Evolutionary conservation across 2,113 vertebrate species (phyloP).

Genomic region (Lethenteron reissneri): DNA sequence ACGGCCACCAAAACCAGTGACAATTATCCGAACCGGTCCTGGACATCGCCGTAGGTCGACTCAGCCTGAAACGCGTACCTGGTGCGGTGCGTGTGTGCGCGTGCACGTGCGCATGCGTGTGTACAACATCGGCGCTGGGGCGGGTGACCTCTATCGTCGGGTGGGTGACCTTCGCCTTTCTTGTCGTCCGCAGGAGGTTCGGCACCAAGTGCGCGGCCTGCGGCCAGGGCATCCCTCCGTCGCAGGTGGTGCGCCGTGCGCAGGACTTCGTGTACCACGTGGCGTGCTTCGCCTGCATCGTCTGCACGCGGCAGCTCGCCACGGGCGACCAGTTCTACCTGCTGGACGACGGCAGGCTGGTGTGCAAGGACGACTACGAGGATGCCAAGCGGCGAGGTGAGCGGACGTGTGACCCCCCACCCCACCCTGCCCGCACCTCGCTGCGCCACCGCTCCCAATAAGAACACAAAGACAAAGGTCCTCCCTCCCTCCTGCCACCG

Average conservation of each 20-base stretch:
- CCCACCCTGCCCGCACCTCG: too few species aligned
- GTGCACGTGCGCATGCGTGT: too few species aligned
- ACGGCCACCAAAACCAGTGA: too few species aligned
- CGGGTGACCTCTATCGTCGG: too few species aligned
- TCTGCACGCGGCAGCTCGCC: constrained; percentile 87
- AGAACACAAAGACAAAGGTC: too few species aligned
- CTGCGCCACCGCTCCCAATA: too few species aligned
- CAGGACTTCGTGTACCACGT: constrained; percentile 98
- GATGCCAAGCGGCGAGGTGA: constrained; percentile 90
- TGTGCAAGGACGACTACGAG: constrained; percentile 97
- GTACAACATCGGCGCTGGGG: too few species aligned
- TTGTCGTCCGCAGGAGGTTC: constrained; percentile 41
- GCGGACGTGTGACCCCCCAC: neutral
- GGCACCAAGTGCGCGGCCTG: constrained; percentile 97
- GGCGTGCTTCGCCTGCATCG: constrained; percentile 90
- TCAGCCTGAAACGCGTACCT: too few species aligned
- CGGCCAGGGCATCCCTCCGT: constrained; percentile 92
- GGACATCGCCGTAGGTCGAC: too few species aligned
- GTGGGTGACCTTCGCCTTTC: neutral
- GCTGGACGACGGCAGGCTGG: constrained; percentile 88
- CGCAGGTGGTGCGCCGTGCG: constrained; percentile 90
- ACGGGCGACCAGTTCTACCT: constrained; percentile 96
- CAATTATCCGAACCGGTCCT: too few species aligned
- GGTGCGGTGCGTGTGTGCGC: too few species aligned
- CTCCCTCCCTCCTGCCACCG: too few species aligned